phyloP scores from a whole-genome alignment of 2,888 invertebrate species.

The Holacanthella duospinosa region DNA sequence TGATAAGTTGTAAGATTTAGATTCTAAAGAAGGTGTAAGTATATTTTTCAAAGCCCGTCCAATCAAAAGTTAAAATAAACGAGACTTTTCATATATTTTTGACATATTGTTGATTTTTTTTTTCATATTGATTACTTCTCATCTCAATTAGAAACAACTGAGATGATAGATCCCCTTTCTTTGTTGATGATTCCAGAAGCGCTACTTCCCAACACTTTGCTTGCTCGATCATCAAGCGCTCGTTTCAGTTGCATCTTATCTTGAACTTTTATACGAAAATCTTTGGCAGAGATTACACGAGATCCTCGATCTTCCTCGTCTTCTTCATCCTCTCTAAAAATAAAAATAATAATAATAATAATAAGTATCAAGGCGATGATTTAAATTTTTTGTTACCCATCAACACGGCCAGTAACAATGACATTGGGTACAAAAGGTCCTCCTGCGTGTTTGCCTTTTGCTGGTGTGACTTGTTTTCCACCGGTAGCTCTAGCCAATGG shows the following conservation, averaged over 20 bases:
- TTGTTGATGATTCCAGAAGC: no score
- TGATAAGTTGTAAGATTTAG: no score
- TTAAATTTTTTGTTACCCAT: background rate
- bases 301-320: background rate
- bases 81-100: no score
- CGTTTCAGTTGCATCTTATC: background rate
- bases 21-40: no score
- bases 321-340: background rate
- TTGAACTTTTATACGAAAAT: background rate
- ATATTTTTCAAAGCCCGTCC: no score
- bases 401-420: constrained; percentile 18
- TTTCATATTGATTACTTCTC: no score
- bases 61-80: no score
- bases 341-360: background rate
- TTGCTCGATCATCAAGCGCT: background rate
- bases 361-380: no score
- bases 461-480: background rate
- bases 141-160: no score
- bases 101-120: no score
- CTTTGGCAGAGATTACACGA: background rate
- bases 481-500: background rate
- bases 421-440: constrained; percentile 21
- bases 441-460: constrained; percentile 9
- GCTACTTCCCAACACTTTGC: background rate
- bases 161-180: no score